These are phyloP conservation scores for Lasiurus cinereus DNA, from an alignment of 2,113 vertebrate genomes.

Conservation along the genomic window DNA sequence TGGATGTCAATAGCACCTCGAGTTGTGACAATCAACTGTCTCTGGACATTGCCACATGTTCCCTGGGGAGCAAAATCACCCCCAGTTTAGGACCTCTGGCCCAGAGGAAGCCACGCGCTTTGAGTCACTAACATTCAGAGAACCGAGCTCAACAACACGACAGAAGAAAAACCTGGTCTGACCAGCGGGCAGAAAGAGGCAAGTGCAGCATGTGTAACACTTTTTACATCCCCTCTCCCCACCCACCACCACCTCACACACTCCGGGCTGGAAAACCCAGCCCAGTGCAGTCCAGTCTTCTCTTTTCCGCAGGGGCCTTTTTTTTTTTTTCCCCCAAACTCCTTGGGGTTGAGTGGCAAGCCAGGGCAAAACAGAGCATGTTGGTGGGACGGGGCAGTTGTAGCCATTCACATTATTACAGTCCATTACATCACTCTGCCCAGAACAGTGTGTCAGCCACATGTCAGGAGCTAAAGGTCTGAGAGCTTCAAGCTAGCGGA, in stretches of 20 bases:
- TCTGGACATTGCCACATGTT: neutral
- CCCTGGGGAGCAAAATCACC: neutral
- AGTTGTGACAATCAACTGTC: neutral
- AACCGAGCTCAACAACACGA: neutral
- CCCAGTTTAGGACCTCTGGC: neutral
- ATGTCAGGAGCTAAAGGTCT: neutral
- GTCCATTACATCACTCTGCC: neutral
- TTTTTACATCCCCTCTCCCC: neutral
- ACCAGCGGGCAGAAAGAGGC: neutral
- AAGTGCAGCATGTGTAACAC: neutral
- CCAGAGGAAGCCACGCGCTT: conserved; percentile 5
- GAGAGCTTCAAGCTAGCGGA: neutral
- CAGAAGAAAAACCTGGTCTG: neutral
- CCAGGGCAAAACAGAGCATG: neutral
- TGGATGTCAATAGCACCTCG: neutral
- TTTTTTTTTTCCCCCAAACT: neutral
- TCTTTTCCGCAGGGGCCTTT: neutral
- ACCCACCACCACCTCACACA: neutral
- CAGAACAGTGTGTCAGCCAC: neutral
- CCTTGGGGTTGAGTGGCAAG: neutral
- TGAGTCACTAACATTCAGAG: neutral
- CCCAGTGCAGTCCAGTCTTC: neutral
- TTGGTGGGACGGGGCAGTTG: neutral
- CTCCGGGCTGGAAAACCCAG: neutral
- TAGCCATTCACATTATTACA: neutral